Evolutionary conservation across 1,140 invertebrate species (phyloP), one percentile per base, ranked within the genome.

Genomic region (Euwallacea similis): DNA sequence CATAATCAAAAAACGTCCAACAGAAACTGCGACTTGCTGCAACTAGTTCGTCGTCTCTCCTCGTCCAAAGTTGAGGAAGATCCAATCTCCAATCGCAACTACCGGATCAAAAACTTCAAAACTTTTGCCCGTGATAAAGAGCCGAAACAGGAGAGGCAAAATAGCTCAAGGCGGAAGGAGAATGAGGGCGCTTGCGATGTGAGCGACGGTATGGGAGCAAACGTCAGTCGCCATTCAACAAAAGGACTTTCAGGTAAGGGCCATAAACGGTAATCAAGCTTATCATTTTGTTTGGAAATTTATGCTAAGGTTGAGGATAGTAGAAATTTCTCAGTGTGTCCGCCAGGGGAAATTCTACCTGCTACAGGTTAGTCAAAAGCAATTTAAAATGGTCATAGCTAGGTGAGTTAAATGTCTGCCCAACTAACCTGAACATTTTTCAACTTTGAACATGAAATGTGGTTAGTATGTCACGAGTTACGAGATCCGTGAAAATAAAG

Each of bases 171-270:
- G 10, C 65, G 11, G 41, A n/a, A 41, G 8, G 16, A 53, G 47
- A 63, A 43, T 42, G 63, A 42, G 33, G 56, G 53, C 47, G 56
- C 13, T 44, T 60, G 66, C 74, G 62, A 76, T 72, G 73, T 70
- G 69, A 69, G 74, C 61, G 71, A 74, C 73, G 76, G 76, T 63
- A 91, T 91, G 90, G 90, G 90, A 73, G 89, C 89, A 41, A 91
- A 91, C 82, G 84, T 91, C 68, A 90, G 89, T 80, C 85, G 89
- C 46, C 88, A 89, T 78, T 89, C 86, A 71, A 85, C 85, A 68
- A 91, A 91, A 81, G 89, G 86, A 70, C 82, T 88, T 76, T 83
- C 86, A 13, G 89, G 89, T 71, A 63, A 61, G 21, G 4, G 4
- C 21, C 21, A 33, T 33, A 33, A 33, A 33, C 21, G 21, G 21